These are phyloP conservation scores for Heteropelma amictum DNA, from an alignment of 2,888 invertebrate species.

Conservation along the genomic window DNA sequence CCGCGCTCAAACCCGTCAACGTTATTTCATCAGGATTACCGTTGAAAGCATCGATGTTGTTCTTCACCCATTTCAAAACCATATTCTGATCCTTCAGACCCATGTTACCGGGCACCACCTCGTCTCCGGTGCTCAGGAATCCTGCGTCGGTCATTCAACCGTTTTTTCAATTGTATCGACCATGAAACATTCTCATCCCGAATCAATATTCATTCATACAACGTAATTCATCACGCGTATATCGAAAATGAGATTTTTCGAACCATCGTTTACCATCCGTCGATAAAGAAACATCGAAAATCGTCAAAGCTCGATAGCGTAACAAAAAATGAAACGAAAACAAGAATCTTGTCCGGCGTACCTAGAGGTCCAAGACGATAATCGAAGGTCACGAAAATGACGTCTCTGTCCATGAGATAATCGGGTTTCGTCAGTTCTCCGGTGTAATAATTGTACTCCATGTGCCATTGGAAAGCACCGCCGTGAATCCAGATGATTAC, in stretches of 20 bases:
- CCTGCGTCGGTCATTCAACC: constrained; percentile 77
- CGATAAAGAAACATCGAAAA: too few species aligned
- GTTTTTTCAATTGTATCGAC: neutral
- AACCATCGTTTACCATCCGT: too few species aligned
- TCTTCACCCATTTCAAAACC: constrained; percentile 85
- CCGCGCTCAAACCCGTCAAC: constrained; percentile 85
- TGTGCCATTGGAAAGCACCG: constrained; percentile 81
- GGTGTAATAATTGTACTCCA: constrained; percentile 70
- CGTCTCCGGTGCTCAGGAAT: constrained; percentile 87
- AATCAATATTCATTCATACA: too few species aligned
- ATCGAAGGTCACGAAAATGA: constrained; percentile 84
- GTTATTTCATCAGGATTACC: constrained; percentile 86
- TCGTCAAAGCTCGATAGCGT: too few species aligned
- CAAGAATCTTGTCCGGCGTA: constrained; percentile 59
- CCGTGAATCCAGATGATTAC: constrained; percentile 75
- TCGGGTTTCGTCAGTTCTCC: constrained; percentile 78
- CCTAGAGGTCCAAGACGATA: constrained; percentile 87
- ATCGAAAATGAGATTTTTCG: too few species aligned
- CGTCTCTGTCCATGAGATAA: constrained; percentile 82
- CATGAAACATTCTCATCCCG: too few species aligned
- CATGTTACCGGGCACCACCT: constrained; percentile 84
- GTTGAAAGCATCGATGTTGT: constrained; percentile 85
- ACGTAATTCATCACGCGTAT: too few species aligned
- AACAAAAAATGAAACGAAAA: too few species aligned
- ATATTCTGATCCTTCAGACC: constrained; percentile 87